Conservation (phyloP, 2,888 invertebrate species). For the Geotrupes spiniger region DNA sequence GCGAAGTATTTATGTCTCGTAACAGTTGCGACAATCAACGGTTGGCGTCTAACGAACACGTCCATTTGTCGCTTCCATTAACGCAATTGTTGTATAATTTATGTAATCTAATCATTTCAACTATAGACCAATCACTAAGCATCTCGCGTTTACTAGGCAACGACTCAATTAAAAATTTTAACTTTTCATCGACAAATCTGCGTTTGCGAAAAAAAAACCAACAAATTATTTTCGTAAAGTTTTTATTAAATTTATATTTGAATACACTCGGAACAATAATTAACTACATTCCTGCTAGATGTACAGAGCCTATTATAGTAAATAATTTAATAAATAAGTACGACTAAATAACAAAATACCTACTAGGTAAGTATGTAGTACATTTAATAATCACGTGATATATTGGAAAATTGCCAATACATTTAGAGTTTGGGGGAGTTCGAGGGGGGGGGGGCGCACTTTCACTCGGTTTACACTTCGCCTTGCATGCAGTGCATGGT, state of each 20-base stretch:
- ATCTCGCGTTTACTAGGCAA: no score
- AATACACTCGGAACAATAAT: constrained; percentile 43
- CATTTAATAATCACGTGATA: constrained; percentile 44
- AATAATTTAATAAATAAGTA: constrained; percentile 40
- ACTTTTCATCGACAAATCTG: no score
- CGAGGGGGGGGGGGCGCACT: not conserved
- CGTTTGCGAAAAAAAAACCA: no score
- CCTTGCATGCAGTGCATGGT: constrained; percentile 82
- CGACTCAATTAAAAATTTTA: no score
- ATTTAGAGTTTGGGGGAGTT: constrained; percentile 18
- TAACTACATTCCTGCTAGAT: constrained; percentile 30
- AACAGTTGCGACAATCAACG: no score
- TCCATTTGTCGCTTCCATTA: no score
- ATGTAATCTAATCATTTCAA: no score
- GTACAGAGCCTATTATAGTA: constrained; percentile 15
- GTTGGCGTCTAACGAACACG: no score
- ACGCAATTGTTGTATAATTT: no score
- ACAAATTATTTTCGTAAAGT: constrained; percentile 19
- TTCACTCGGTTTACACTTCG: constrained; percentile 58
- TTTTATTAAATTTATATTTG: constrained; percentile 26
- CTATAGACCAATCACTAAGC: no score
- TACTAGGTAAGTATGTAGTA: constrained; percentile 35
- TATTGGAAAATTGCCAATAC: constrained; percentile 34
- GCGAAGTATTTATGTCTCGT: no score
- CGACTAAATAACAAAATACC: constrained; percentile 42